A percentile compares a stretch with the other conserved stretches of the same genome.
phyloP scores from a whole-genome alignment of 1,140 invertebrate genomes.

The silkworm (Bombyx mori) region DNA sequence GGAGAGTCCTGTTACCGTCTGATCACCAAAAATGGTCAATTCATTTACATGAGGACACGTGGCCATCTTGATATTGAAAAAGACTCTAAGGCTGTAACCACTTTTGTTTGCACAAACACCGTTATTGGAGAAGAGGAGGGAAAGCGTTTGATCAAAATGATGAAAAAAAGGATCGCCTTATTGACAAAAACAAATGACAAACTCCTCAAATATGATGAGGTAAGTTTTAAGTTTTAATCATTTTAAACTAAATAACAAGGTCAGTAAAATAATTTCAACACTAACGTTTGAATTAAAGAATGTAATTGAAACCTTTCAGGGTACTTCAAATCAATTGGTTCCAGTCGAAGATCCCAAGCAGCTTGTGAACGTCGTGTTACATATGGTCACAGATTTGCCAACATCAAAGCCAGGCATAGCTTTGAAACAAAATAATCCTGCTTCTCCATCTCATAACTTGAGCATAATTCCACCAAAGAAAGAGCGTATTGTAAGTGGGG shows the following conservation, averaged over 20 bases:
- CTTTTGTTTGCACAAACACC: conserved; percentile 88
- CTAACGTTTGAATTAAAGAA: no score
- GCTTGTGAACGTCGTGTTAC: conserved; percentile 76
- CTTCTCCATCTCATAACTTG: conserved; percentile 26
- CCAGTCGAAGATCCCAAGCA: conserved; percentile 76
- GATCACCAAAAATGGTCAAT: conserved; percentile 81
- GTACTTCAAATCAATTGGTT: background rate
- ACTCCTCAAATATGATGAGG: background rate
- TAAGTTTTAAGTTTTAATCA: conserved; percentile 1
- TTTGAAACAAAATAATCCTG: background rate
- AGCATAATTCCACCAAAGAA: conserved; percentile 67
- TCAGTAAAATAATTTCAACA: no score
- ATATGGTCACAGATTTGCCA: conserved; percentile 78
- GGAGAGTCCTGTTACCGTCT: conserved; percentile 88
- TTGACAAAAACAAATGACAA: no score
- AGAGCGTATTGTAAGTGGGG: conserved; percentile 65
- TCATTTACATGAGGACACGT: conserved; percentile 84
- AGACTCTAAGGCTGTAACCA: conserved; percentile 79
- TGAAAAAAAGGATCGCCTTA: conserved; percentile 73
- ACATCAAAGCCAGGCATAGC: conserved; percentile 25
- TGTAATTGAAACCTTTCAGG: no score
- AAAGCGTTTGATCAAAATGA: conserved; percentile 75
- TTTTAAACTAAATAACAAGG: conserved; percentile 17
- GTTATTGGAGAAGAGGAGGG: conserved; percentile 82
- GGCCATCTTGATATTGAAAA: conserved; percentile 84